phyloP scores from a whole-genome alignment of 1,140 invertebrate genomes.

The Latrodectus geometricus region DNA sequence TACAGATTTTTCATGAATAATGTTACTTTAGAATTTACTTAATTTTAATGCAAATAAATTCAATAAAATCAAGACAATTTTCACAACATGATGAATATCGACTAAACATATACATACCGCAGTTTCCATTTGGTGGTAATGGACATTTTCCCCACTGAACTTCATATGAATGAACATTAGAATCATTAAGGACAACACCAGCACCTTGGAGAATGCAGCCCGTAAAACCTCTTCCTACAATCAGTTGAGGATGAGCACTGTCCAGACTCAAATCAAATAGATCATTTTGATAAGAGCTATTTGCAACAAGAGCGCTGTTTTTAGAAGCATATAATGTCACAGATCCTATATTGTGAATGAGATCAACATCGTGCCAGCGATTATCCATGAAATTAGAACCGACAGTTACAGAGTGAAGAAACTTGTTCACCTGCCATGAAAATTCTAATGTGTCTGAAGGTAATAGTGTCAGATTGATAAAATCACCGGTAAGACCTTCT shows the following conservation, averaged over 20 bases:
- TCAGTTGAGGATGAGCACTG: slow-evolving; percentile 74
- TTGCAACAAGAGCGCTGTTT: slow-evolving; percentile 75
- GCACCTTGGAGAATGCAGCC: slow-evolving; percentile 88
- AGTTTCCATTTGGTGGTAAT: slow-evolving; percentile 71
- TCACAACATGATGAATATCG: neutral
- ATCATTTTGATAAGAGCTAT: slow-evolving; percentile 76
- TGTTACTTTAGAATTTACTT: too few relatives aligned
- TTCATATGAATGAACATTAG: slow-evolving; percentile 74
- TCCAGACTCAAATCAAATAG: slow-evolving; percentile 74
- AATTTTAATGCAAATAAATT: too few relatives aligned
- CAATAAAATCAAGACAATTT: too few relatives aligned
- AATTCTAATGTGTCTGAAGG: slow-evolving; percentile 53
- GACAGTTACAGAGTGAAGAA: neutral
- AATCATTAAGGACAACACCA: slow-evolving; percentile 79
- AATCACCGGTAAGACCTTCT: slow-evolving; percentile 60
- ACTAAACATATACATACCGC: slow-evolving; percentile 76
- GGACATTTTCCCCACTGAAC: slow-evolving; percentile 82
- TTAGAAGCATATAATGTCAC: slow-evolving; percentile 55
- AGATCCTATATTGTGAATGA: slow-evolving; percentile 56
- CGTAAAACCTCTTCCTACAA: slow-evolving; percentile 80
- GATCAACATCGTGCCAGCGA: slow-evolving; percentile 63
- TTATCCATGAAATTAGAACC: slow-evolving; percentile 60
- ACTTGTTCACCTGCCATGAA: slow-evolving; percentile 24
- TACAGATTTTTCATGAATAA: too few relatives aligned
- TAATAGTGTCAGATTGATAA: slow-evolving; percentile 50